A percentile compares a stretch with the other conserved stretches of the same genome.
phyloP scores from a whole-genome alignment of 2,888 invertebrate genomes.

The Phania funesta region DNA sequence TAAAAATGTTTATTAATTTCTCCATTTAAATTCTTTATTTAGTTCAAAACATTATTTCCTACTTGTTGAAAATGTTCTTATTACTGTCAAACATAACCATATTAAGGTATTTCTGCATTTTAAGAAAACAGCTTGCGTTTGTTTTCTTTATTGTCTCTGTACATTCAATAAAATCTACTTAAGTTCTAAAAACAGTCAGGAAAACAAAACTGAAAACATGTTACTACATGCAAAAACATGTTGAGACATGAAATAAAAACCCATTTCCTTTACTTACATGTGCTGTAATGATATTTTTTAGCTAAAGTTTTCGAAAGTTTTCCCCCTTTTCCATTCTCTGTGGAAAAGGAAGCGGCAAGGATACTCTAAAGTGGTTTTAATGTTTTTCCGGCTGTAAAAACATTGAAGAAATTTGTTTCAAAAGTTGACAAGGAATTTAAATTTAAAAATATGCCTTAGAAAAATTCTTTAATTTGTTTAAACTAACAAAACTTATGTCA shows the following conservation, averaged over 20 bases:
- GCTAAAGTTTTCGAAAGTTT: slow-evolving; percentile 14
- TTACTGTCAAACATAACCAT: slow-evolving; percentile 6
- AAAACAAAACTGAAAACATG: slow-evolving; percentile 21
- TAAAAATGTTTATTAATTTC: not conserved
- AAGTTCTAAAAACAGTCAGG: slow-evolving; percentile 2
- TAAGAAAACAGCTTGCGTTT: not conserved
- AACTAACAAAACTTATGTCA: no score
- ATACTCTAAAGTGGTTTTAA: slow-evolving; percentile 50
- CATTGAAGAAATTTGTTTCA: not conserved
- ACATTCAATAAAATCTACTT: slow-evolving; percentile 29
- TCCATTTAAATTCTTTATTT: not conserved
- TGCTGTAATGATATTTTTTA: not conserved
- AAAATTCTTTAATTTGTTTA: no score
- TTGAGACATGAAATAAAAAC: slow-evolving; percentile 32
- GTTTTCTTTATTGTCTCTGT: not conserved
- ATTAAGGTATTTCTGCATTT: not conserved
- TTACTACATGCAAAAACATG: slow-evolving; percentile 40
- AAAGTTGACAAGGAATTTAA: no score
- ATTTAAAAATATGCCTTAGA: no score
- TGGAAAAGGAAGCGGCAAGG: not conserved
- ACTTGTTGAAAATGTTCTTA: slow-evolving; percentile 9
- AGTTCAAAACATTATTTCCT: not conserved
- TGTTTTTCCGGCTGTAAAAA: slow-evolving; percentile 53
- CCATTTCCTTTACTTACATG: slow-evolving; percentile 5
- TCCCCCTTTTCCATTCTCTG: not conserved